Conservation (phyloP, 2,113 vertebrate genomes). For the Machaerirhynchus nigripectus region DNA sequence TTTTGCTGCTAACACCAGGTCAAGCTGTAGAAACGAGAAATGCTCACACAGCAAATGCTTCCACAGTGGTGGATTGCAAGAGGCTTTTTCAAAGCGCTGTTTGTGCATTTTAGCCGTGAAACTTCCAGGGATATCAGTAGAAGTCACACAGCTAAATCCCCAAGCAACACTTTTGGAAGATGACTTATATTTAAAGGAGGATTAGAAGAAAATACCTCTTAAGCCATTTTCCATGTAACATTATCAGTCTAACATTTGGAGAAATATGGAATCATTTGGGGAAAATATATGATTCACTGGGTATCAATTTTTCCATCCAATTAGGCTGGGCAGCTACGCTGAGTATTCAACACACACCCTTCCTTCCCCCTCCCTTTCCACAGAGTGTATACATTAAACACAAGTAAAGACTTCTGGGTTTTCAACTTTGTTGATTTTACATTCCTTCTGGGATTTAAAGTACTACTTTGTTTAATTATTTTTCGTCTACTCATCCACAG, state of each 20-base stretch:
- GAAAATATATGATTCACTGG: conserved; percentile 11
- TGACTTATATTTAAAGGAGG: conserved; percentile 38
- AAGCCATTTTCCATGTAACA: conserved; percentile 24
- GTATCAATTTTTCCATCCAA: conserved; percentile 33
- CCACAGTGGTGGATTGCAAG: background rate
- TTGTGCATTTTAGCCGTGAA: conserved; percentile 9
- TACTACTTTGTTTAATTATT: conserved; percentile 60
- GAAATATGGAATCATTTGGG: background rate
- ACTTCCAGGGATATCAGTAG: background rate
- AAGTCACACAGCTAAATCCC: conserved; percentile 46
- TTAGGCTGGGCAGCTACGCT: background rate
- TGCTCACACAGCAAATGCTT: background rate
- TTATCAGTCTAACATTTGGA: background rate
- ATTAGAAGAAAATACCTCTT: conserved; percentile 48
- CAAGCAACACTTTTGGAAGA: conserved; percentile 11
- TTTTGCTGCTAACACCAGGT: background rate
- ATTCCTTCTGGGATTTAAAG: conserved; percentile 40
- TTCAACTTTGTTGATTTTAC: conserved; percentile 59
- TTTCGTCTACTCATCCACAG: conserved; percentile 26
- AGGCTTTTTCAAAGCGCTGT: background rate
- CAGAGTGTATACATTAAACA: conserved; percentile 43
- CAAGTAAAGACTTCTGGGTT: conserved; percentile 49
- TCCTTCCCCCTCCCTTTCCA: background rate
- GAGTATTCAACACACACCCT: background rate
- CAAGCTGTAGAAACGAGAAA: background rate